These are phyloP conservation scores for Electrona antarctica DNA, from an alignment of 2,113 vertebrate genomes.

Conservation along the genomic window DNA sequence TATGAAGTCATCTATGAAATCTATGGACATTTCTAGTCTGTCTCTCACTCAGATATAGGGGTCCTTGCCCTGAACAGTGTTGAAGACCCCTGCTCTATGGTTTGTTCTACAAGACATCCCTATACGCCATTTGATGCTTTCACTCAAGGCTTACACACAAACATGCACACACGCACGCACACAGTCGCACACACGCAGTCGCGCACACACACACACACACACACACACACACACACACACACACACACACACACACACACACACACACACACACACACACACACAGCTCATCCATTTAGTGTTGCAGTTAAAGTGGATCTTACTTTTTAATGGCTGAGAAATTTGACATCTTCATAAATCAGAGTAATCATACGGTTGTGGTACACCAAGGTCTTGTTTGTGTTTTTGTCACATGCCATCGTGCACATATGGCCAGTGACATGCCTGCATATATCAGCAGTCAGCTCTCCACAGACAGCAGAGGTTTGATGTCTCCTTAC, in stretches of 20 bases:
- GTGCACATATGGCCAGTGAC: conserved; percentile 65
- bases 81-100: conserved; percentile 20
- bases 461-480: conserved; percentile 36
- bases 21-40: background rate
- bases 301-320: conserved; percentile 48
- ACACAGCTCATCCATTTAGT: conserved; percentile 41
- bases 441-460: conserved; percentile 42
- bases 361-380: conserved; percentile 61
- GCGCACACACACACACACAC: too few species aligned
- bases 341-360: conserved; percentile 71
- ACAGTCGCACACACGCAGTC: too few species aligned
- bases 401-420: conserved; percentile 59
- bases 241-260: too few species aligned
- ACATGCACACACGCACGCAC: too few species aligned
- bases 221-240: too few species aligned
- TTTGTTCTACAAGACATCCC: conserved; percentile 21
- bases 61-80: background rate
- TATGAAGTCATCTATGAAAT: too few species aligned
- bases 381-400: conserved; percentile 64
- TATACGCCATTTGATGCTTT: conserved; percentile 45
- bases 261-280: too few species aligned
- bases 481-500: conserved; percentile 31
- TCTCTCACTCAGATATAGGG: conserved; percentile 18
- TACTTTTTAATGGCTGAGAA: conserved; percentile 45
- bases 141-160: conserved; percentile 8